A percentile compares a stretch with the other conserved stretches of the same genome.
Conservation (phyloP, 2,113 vertebrate species). For the Desmodus rotundus region DNA sequence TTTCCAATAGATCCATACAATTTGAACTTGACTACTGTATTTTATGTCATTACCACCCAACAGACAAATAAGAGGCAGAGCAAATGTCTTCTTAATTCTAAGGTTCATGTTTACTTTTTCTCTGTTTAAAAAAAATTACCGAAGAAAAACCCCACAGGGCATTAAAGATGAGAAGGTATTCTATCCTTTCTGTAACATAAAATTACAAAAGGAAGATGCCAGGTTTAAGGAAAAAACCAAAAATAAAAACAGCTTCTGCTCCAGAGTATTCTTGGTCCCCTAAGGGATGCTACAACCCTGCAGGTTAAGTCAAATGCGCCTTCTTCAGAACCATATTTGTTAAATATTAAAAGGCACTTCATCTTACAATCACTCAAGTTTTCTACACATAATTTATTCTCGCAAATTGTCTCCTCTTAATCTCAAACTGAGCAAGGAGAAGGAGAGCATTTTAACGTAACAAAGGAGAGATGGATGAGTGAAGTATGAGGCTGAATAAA, state of each 20-base stretch:
- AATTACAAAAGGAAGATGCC: constrained; percentile 32
- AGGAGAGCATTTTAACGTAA: constrained; percentile 73
- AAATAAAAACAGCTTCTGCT: constrained; percentile 25
- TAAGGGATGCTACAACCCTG: not conserved
- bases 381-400: not conserved
- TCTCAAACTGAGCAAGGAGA: constrained; percentile 64
- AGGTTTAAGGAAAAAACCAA: not conserved
- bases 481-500: constrained; percentile 81
- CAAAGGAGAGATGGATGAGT: constrained; percentile 81
- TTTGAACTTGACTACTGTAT: not conserved
- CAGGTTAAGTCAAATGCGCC: constrained; percentile 24
- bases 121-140: constrained; percentile 26
- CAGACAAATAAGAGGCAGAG: not conserved
- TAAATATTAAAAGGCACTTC: constrained; percentile 43
- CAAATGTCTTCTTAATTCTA: constrained; percentile 33
- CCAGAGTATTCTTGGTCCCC: constrained; percentile 16
- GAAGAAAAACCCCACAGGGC: not conserved
- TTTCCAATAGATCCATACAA: constrained; percentile 12
- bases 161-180: constrained; percentile 28
- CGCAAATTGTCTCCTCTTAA: constrained; percentile 20
- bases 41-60: not conserved
- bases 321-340: constrained; percentile 40
- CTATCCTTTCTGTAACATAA: constrained; percentile 14
- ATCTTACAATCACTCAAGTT: constrained; percentile 13
- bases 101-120: constrained; percentile 1